Percentiles rank a stretch among this genome's conserved stretches.
These are phyloP conservation scores for Hydropsyche betteni DNA, from an alignment of 2,888 invertebrate genomes.

Conservation along the genomic window DNA sequence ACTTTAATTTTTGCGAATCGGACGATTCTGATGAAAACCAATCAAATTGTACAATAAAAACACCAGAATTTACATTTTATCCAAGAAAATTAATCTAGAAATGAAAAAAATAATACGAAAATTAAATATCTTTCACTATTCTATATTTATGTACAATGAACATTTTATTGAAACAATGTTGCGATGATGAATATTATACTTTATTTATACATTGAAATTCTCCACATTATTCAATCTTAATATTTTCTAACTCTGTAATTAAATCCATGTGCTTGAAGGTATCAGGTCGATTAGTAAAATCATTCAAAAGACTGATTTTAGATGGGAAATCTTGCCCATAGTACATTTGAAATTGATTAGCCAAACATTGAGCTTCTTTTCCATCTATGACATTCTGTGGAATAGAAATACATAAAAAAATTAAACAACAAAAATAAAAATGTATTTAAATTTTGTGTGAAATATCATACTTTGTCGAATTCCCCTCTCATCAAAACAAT, in stretches of 20 bases:
- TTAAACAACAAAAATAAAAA: not conserved
- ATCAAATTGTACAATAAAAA: slow-evolving; percentile 22
- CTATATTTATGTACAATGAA: not conserved
- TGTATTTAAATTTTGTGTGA: not conserved
- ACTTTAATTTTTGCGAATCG: not conserved
- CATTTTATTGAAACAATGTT: slow-evolving; percentile 12
- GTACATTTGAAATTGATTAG: slow-evolving; percentile 86
- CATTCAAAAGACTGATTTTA: slow-evolving; percentile 71
- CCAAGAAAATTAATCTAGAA: slow-evolving; percentile 50
- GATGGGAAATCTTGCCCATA: slow-evolving; percentile 73
- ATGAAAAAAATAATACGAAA: slow-evolving; percentile 10
- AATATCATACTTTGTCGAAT: slow-evolving; percentile 70
- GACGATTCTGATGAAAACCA: not conserved
- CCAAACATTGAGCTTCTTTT: slow-evolving; percentile 85
- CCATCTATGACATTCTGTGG: slow-evolving; percentile 72
- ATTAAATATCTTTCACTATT: not conserved
- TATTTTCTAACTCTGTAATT: slow-evolving; percentile 77
- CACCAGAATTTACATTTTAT: slow-evolving; percentile 49
- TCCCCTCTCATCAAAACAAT: slow-evolving; percentile 87
- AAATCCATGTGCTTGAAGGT: slow-evolving; percentile 85
- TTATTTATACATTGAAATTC: not conserved
- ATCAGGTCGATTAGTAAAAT: slow-evolving; percentile 76
- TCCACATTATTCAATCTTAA: slow-evolving; percentile 58
- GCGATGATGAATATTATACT: not conserved
- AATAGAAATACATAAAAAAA: too few species aligned